Conservation (phyloP, 1,140 invertebrate species). For the Planococcus citri region DNA sequence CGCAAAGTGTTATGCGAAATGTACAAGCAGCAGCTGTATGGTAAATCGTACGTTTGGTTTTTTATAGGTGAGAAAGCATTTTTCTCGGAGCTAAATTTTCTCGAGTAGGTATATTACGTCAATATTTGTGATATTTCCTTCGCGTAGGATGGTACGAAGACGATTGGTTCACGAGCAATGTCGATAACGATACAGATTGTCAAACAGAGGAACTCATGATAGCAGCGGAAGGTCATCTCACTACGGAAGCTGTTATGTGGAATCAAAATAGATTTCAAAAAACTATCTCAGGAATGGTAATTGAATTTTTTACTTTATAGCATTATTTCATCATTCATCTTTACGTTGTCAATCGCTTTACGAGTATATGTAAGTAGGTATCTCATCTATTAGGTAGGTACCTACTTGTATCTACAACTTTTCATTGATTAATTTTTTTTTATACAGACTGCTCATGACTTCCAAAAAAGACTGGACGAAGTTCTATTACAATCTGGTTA, state of each 20-base stretch:
- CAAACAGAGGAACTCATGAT: conserved; percentile 81
- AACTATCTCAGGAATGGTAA: conserved; percentile 84
- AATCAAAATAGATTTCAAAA: conserved; percentile 80
- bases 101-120: neutral
- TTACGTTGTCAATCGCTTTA: too few relatives aligned
- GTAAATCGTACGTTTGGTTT: conserved; percentile 96
- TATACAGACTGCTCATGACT: conserved; percentile 49
- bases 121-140: neutral
- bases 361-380: too few relatives aligned
- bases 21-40: conserved; percentile 88
- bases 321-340: too few relatives aligned
- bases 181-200: conserved; percentile 86
- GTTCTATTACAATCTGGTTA: conserved; percentile 62
- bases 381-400: too few relatives aligned
- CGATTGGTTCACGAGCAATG: conserved; percentile 88
- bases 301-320: too few relatives aligned
- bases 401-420: too few relatives aligned
- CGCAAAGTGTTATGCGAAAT: conserved; percentile 92
- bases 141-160: conserved; percentile 90
- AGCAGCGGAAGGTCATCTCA: conserved; percentile 92
- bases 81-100: neutral
- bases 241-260: conserved; percentile 96
- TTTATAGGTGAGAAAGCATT: conserved; percentile 70
- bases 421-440: conserved; percentile 24
- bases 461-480: conserved; percentile 55